A percentile compares a stretch with the other conserved stretches of the same genome.
phyloP scores from a whole-genome alignment of 2,888 invertebrate species.

The Amaurobius ferox region DNA sequence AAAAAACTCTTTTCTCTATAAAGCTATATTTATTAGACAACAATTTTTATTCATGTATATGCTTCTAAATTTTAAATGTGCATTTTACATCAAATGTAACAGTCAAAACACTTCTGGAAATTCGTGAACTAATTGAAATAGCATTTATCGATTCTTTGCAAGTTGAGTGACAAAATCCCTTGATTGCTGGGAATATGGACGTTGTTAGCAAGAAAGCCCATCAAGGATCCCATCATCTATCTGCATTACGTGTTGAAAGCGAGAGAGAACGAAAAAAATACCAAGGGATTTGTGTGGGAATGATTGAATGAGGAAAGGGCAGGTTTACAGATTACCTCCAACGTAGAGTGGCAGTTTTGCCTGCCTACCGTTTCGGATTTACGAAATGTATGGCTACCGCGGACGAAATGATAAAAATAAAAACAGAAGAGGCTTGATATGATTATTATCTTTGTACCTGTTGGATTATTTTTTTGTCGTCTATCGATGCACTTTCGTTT shows the following conservation, averaged over 20 bases:
- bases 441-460: constrained; percentile 13
- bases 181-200: not conserved
- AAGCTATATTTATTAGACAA: too few species aligned
- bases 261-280: not conserved
- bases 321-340: constrained; percentile 34
- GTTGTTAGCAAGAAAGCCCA: not conserved
- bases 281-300: constrained; percentile 20
- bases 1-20: too few species aligned
- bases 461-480: not conserved
- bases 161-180: too few species aligned
- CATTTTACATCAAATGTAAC: too few species aligned
- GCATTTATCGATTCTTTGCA: too few species aligned
- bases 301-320: constrained; percentile 22
- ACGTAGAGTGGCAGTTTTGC: constrained; percentile 25
- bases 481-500: not conserved
- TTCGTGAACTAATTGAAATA: too few species aligned
- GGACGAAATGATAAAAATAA: not conserved
- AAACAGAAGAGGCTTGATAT: not conserved
- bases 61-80: too few species aligned
- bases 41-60: too few species aligned
- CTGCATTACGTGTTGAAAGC: constrained; percentile 15
- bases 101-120: too few species aligned
- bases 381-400: constrained; percentile 9
- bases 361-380: constrained; percentile 12
- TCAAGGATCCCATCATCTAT: not conserved